Conservation (phyloP, 2,888 invertebrate genomes). For the Amphipyra berbera region DNA sequence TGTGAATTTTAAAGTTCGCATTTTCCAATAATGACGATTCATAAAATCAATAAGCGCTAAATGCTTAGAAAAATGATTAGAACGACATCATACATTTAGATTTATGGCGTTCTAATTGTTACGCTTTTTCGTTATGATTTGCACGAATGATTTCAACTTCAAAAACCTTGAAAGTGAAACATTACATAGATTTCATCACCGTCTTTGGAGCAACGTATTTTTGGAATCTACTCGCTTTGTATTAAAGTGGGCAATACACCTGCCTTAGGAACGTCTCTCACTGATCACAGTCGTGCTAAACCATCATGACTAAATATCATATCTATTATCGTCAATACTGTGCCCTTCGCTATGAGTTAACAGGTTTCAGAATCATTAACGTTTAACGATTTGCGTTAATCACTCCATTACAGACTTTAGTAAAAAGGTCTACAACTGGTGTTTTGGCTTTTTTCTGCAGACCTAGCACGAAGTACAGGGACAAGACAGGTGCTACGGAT, state of each 20-base stretch:
- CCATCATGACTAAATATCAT: slow-evolving; percentile 39
- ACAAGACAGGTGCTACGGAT: too few relatives aligned
- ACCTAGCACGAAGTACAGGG: too few relatives aligned
- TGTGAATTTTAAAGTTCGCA: neutral
- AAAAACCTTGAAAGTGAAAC: slow-evolving; percentile 41
- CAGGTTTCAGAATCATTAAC: neutral
- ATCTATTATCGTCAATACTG: slow-evolving; percentile 8
- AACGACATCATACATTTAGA: slow-evolving; percentile 11
- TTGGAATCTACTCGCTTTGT: neutral
- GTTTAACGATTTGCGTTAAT: neutral
- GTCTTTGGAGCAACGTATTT: slow-evolving; percentile 5
- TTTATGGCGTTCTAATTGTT: slow-evolving; percentile 17
- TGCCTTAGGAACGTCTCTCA: slow-evolving; percentile 25
- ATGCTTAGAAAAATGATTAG: slow-evolving; percentile 18
- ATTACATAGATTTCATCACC: neutral
- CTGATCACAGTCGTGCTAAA: neutral
- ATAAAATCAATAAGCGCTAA: slow-evolving; percentile 3
- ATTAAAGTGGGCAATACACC: slow-evolving; percentile 4
- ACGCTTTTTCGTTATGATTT: slow-evolving; percentile 21
- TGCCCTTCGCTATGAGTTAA: slow-evolving; percentile 20
- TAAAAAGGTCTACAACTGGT: too few relatives aligned
- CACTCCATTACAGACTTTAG: neutral
- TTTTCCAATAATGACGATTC: slow-evolving; percentile 10
- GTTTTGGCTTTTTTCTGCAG: too few relatives aligned
- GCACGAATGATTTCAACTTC: slow-evolving; percentile 22